These are phyloP conservation scores for Notocelia uddmanniana DNA, from an alignment of 2,888 invertebrate species.

Conservation along the genomic window DNA sequence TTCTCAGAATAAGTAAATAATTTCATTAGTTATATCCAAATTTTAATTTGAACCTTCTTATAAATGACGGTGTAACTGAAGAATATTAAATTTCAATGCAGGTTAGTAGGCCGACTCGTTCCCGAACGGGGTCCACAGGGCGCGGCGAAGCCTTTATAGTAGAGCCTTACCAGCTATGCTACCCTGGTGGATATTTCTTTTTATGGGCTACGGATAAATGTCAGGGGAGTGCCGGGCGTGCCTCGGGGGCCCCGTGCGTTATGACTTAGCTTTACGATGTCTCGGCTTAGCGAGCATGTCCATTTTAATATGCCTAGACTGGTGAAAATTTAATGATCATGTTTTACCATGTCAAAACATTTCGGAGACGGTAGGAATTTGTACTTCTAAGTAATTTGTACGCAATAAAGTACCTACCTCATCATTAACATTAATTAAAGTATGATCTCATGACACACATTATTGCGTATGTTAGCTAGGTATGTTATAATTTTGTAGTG, in stretches of 20 bases:
- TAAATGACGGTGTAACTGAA: background rate
- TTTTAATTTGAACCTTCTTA: too few relatives aligned
- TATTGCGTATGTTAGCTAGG: background rate
- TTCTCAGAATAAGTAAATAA: too few relatives aligned
- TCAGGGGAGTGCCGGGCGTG: conserved; percentile 80
- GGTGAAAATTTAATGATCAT: background rate
- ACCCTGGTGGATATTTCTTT: conserved; percentile 83
- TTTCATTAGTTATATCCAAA: too few relatives aligned
- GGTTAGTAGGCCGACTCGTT: conserved; percentile 73
- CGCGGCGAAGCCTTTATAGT: conserved; percentile 79
- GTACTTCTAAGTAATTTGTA: background rate
- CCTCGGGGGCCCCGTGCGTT: conserved; percentile 60
- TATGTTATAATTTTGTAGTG: background rate
- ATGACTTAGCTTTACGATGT: conserved; percentile 65
- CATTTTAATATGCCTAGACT: background rate
- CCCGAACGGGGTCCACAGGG: conserved; percentile 64
- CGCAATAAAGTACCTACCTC: too few relatives aligned
- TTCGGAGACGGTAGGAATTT: background rate
- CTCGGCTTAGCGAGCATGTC: background rate
- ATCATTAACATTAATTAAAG: background rate
- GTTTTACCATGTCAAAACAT: background rate
- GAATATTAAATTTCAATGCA: conserved; percentile 55
- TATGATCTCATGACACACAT: background rate
- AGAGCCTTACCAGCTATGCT: conserved; percentile 72
- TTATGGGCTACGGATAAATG: conserved; percentile 83